Evolutionary conservation across 2,113 vertebrate species (phyloP), one percentile per base, ranked within the genome.

Genomic region (Takifugu bimaculatus): DNA sequence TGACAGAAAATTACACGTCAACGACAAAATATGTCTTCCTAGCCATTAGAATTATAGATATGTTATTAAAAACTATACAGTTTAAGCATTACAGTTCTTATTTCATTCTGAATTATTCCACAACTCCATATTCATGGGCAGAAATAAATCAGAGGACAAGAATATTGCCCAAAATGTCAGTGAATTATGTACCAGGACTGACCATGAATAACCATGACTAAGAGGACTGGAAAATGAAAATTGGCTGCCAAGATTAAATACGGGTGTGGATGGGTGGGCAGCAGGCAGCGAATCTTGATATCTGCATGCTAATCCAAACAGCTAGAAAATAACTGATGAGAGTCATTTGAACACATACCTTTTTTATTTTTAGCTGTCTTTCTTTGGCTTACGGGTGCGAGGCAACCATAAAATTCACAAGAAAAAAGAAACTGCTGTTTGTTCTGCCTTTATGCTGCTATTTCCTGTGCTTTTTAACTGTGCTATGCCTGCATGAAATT

Each of bases 91-190:
- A 11, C 11, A 39, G 4, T 10, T 10, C 35, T 10, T 10, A 39
- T 13, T 25, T 9, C 49, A 13, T 11, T 39, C 26, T 49, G 5
- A 49, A 54, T 50, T 27, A 7, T 52, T 55, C 26, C 43, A 50
- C 45, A 49, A 25, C 32, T n/a, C 43, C 56, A 6, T 13, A 2
- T 4, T 6, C 39, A n/a, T 9, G 51, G 26, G 69, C 50, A 56
- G 26, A 20, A 47, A 50, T 68, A 49, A 15, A 47, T 45, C 3
- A 61, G 47, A 56, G 9, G 12, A 32, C 29, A 50, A 29, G 54
- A 25, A 44, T 27, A 25, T 12, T 20, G 26, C 50, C n/a, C 39
- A 60, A 52, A 63, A 63, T 29, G 13, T 72, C 56, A 65, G 56
- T 53, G 61, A 57, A 55, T 6, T 28, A 25, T 69, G 57, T 35